A percentile compares a stretch with the other conserved stretches of the same genome.
phyloP scores from a whole-genome alignment of 2,797 vertebrate genomes.

The Stomatorhinus walkeri region DNA sequence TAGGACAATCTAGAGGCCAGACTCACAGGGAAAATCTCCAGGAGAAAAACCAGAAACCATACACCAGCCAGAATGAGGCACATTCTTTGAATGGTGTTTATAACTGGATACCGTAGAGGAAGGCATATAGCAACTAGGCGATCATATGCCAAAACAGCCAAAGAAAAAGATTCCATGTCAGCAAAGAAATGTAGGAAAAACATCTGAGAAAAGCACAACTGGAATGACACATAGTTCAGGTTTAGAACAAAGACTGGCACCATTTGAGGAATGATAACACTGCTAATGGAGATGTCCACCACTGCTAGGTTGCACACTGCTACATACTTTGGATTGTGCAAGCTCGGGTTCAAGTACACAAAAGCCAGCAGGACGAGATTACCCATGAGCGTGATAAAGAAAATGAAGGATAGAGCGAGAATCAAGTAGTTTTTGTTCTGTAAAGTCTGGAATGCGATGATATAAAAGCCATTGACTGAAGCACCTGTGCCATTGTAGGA shows the following conservation, averaged over 20 bases:
- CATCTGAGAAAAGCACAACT: slow-evolving; percentile 41
- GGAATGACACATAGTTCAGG: slow-evolving; percentile 32
- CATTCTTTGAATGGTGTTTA: slow-evolving; percentile 37
- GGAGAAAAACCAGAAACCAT: slow-evolving; percentile 35
- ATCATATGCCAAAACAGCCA: slow-evolving; percentile 41
- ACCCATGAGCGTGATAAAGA: slow-evolving; percentile 32
- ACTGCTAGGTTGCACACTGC: slow-evolving; percentile 20
- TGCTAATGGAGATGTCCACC: slow-evolving; percentile 34
- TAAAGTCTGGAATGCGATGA: slow-evolving; percentile 12
- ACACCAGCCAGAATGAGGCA: slow-evolving; percentile 26
- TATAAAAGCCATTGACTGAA: slow-evolving; percentile 8
- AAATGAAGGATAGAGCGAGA: slow-evolving; percentile 32
- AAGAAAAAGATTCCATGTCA: slow-evolving; percentile 41
- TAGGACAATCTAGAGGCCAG: slow-evolving; percentile 33
- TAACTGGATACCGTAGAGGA: slow-evolving; percentile 36
- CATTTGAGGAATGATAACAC: slow-evolving; percentile 45
- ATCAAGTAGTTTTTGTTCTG: slow-evolving; percentile 34
- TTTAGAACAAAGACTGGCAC: slow-evolving; percentile 39
- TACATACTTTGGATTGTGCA: slow-evolving; percentile 23
- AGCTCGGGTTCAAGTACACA: slow-evolving; percentile 29
- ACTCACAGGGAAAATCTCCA: slow-evolving; percentile 31
- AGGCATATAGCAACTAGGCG: slow-evolving; percentile 39
- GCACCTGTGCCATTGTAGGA: slow-evolving; percentile 14
- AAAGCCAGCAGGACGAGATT: slow-evolving; percentile 29
- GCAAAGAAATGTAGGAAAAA: slow-evolving; percentile 44